Percentiles rank a stretch among this genome's conserved stretches.
These are phyloP conservation scores for Virgularia gustaviana DNA, from an alignment of 92 coral and sea anemone species.

Conservation along the genomic window DNA sequence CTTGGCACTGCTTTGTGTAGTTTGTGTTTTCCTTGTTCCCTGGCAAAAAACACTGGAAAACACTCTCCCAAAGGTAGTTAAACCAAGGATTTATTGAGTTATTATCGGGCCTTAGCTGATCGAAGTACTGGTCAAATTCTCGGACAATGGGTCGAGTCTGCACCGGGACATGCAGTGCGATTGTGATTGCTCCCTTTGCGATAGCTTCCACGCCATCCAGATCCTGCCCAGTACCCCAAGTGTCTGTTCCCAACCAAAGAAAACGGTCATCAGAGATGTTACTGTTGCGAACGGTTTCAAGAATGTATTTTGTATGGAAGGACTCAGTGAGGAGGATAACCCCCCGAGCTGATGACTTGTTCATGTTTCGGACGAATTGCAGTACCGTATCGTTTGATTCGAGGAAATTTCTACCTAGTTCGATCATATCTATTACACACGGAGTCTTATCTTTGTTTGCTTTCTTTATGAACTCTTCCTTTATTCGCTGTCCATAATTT, in stretches of 20 bases:
- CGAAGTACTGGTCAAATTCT: slow-evolving; percentile 64
- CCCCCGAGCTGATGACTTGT: not conserved
- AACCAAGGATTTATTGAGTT: slow-evolving; percentile 86
- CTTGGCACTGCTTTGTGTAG: not conserved
- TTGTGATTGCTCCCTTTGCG: slow-evolving; percentile 79
- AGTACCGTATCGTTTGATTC: slow-evolving; percentile 26
- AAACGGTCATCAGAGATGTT: not conserved
- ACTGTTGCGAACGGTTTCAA: not conserved
- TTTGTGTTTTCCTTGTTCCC: not conserved
- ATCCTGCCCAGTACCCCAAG: slow-evolving; percentile 71
- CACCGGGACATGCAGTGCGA: slow-evolving; percentile 59
- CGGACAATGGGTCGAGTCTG: slow-evolving; percentile 28
- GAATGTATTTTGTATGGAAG: not conserved
- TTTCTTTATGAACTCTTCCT: slow-evolving; percentile 46
- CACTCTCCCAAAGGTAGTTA: slow-evolving; percentile 64
- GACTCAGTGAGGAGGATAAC: not conserved
- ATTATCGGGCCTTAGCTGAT: slow-evolving; percentile 50
- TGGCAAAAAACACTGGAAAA: slow-evolving; percentile 40
- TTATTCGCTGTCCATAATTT: slow-evolving; percentile 79
- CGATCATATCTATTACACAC: slow-evolving; percentile 7
- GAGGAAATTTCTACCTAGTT: slow-evolving; percentile 24
- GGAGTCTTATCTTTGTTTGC: slow-evolving; percentile 52
- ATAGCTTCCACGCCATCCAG: slow-evolving; percentile 62
- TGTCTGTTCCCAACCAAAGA: slow-evolving; percentile 48
- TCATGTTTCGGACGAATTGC: not conserved